Evolutionary conservation across 1,140 invertebrate genomes (phyloP).

Genomic region (Cydia splendana): DNA sequence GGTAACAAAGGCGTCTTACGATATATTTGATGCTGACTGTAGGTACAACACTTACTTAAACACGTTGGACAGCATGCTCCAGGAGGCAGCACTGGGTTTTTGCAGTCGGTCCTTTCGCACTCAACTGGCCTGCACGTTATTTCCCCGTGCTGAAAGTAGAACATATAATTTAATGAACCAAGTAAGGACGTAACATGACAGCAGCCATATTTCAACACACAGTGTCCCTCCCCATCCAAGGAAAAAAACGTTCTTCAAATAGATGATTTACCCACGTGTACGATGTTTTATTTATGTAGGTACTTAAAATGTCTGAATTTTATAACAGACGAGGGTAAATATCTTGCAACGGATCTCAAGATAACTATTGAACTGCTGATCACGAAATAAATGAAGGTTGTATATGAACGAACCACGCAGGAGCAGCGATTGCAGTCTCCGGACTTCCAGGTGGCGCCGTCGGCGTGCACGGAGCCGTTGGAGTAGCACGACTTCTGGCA

Average conservation of each 20-base stretch:
- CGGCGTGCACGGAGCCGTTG: conserved; percentile 88
- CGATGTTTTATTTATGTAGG: too few species aligned
- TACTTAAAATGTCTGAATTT: too few species aligned
- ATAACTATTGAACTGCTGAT: too few species aligned
- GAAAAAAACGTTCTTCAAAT: too few species aligned
- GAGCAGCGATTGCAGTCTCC: conserved; percentile 89
- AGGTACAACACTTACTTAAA: conserved; percentile 85
- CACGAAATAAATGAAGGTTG: background rate
- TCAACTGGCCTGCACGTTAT: conserved; percentile 89
- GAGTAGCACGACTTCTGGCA: conserved; percentile 92
- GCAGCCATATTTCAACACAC: too few species aligned
- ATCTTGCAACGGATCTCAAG: too few species aligned
- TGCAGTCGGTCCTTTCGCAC: conserved; percentile 88
- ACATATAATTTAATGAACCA: background rate
- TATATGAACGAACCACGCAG: conserved; percentile 84
- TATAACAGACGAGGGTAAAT: too few species aligned
- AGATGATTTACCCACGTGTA: too few species aligned
- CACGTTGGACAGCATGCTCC: conserved; percentile 93
- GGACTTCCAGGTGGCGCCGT: conserved; percentile 89
- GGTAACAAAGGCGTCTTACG: too few species aligned
- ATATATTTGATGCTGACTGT: too few species aligned
- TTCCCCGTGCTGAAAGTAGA: conserved; percentile 85
- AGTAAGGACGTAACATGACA: too few species aligned
- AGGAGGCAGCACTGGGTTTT: conserved; percentile 87
- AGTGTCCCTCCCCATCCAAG: too few species aligned